Evolutionary conservation across 2,113 vertebrate species (phyloP), one percentile per base, ranked within the genome.

Genomic region (Aspiorhynchus laticeps): DNA sequence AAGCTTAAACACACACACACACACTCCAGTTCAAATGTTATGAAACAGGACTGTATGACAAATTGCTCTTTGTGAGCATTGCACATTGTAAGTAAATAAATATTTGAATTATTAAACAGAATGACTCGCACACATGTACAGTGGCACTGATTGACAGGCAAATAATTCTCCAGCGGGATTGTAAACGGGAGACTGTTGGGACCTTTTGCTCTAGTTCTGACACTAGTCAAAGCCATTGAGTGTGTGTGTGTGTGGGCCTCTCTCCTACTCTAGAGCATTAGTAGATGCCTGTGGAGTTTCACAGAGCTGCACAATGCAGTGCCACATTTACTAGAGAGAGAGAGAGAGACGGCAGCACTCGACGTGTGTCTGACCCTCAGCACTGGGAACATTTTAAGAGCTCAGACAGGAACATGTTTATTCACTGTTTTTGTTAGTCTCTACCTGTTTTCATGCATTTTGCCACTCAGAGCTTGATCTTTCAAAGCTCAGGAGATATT

Each of bases 401-500:
- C 63, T 17, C 51, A 21, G 51, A 7, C 17, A 7, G 17, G 51
- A 21, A 19, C 51, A 19, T 69, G 65, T 33, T 33, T 33, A 69
- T 69, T 69, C 65, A 6, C 63, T 7, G 7, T 19, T 69, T 33
- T 33, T 69, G 26, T 31, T 65, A 28, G 26, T 31, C 26, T 61
- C 8, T 61, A 11, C 59, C 24, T n/a, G 59, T 61, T 11, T 63
- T 26, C 10, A 11, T 28, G n/a, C 24, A 26, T 63, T 63, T 24
- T 59, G 56, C 24, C 21, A 7, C 14, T 71, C 15, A 38, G 31
- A 36, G 67, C 33, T 74, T 74, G 33, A 19, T 73, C 11, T 26
- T 28, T 15, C 63, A 38, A 12, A 2, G 21, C 71, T 74, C 21
- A n/a, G 71, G 65, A 69, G 83, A 86, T 92, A 88, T 41, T 80